Evolutionary conservation across 2,797 vertebrate species (phyloP), one percentile per base, ranked within the genome.

Genomic region (Acrossocheilus wenchowensis): DNA sequence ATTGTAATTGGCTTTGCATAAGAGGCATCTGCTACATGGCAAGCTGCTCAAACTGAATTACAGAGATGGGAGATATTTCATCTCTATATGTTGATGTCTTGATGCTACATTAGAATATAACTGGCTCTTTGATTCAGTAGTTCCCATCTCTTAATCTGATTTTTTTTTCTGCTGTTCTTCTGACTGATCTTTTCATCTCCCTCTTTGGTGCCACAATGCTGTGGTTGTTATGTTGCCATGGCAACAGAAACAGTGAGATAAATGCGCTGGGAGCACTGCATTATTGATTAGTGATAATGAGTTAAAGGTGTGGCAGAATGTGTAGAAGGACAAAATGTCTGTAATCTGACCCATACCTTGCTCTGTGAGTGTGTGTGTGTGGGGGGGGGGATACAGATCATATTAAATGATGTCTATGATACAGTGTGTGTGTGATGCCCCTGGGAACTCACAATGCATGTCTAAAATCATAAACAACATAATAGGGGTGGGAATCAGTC

Each of bases 271-370:
- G 54, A 74, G 69, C 12, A 5, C 48, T 73, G 78, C 84, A 81
- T 86, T 86, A 86, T 86, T 86, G 78, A 86, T 74, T 41, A 73
- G 52, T 21, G 34, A 23, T 81, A 86, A 86, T 81, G 68, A 73
- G 78, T 73, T 73, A 73, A 81, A 66, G 66, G 83, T 85, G 48
- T 71, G 83, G 75, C 48, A 71, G 36, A 69, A 45, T 57, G 66
- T 62, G 66, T 73, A n/a, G 34, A 72, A 17, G 11, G 64, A 57
- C 45, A 54, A 41, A 66, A 11, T 66, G 43, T 21, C 34, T 36
- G 60, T 84, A 78, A 78, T 68, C 45, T 52, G 60, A 84, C 23
- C 21, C 30, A 75, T 62, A 26, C 41, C 10, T 8, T 68, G 34
- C 21, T 69, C 34, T 72, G 39, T 64, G 39, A 34, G 19, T 6